A percentile compares a stretch with the other conserved stretches of the same genome.
Evolutionary conservation across 2,797 vertebrate species (phyloP).

Genomic region (Girardinus metallicus): DNA sequence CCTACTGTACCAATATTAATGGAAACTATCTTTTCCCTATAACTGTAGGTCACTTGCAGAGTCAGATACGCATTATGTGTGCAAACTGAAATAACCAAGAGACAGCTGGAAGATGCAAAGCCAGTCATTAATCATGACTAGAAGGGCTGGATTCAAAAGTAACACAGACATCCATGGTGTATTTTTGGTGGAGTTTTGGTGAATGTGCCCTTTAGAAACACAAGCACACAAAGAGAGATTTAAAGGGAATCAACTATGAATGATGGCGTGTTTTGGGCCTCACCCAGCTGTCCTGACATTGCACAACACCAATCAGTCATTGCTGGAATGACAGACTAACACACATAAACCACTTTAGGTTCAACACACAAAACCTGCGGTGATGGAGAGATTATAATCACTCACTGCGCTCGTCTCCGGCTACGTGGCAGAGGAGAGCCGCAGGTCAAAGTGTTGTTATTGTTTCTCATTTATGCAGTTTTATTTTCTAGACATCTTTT

Average conservation of each 20-base stretch:
- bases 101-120: slow-evolving; percentile 8
- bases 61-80: slow-evolving; percentile 4
- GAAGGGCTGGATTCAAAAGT: not conserved
- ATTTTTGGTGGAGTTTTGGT: slow-evolving; percentile 12
- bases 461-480: slow-evolving; percentile 53
- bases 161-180: slow-evolving; percentile 9
- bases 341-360: slow-evolving; percentile 15
- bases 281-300: slow-evolving; percentile 47
- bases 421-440: slow-evolving; percentile 36
- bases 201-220: slow-evolving; percentile 26
- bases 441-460: slow-evolving; percentile 59
- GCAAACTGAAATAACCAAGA: slow-evolving; percentile 6
- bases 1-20: not conserved
- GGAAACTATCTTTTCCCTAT: not conserved
- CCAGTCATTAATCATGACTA: slow-evolving; percentile 2
- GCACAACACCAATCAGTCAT: slow-evolving; percentile 60
- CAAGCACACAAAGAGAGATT: slow-evolving; percentile 45
- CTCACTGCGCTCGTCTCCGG: slow-evolving; percentile 46
- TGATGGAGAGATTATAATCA: slow-evolving; percentile 51
- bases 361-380: slow-evolving; percentile 38
- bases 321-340: slow-evolving; percentile 21
- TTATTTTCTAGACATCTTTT: slow-evolving; percentile 2
- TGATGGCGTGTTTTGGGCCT: slow-evolving; percentile 61
- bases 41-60: not conserved
- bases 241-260: slow-evolving; percentile 63